These are phyloP conservation scores for Pterocles burchelli DNA, from an alignment of 2,113 vertebrate genomes.

Conservation along the genomic window DNA sequence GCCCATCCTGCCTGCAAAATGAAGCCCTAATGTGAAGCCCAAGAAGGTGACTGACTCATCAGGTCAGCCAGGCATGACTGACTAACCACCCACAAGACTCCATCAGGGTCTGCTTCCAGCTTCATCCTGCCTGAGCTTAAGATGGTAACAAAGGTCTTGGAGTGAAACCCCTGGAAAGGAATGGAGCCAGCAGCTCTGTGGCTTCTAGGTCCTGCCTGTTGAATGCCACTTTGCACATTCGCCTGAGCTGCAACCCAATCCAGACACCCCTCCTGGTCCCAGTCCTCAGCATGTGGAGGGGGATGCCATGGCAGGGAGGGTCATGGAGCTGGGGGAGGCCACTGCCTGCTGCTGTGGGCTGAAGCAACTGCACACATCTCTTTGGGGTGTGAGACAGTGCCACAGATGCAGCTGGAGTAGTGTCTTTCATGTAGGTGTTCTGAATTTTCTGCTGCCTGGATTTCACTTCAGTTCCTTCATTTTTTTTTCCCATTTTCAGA, in stretches of 20 bases:
- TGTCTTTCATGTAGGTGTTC: background rate
- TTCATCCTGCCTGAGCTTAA: background rate
- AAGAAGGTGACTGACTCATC: background rate
- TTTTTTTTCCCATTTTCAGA: background rate
- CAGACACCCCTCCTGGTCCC: background rate
- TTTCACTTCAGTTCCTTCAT: background rate
- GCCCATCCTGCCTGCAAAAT: background rate
- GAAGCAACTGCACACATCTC: background rate
- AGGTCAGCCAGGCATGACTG: background rate
- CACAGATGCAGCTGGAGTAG: background rate
- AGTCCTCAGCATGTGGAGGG: background rate
- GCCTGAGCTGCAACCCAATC: background rate
- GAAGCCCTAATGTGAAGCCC: background rate
- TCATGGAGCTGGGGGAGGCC: background rate
- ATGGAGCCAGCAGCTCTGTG: background rate
- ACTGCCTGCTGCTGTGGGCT: background rate
- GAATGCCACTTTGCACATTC: accelerated
- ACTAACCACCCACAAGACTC: background rate
- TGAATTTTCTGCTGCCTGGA: background rate
- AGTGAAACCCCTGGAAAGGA: background rate
- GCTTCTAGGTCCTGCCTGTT: background rate
- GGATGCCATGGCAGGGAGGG: background rate
- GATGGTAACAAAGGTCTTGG: background rate
- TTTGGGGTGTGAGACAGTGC: background rate
- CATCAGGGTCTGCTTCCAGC: background rate